These are phyloP conservation scores for Aphidius colemani DNA, from an alignment of 2,888 invertebrate genomes.

Conservation along the genomic window DNA sequence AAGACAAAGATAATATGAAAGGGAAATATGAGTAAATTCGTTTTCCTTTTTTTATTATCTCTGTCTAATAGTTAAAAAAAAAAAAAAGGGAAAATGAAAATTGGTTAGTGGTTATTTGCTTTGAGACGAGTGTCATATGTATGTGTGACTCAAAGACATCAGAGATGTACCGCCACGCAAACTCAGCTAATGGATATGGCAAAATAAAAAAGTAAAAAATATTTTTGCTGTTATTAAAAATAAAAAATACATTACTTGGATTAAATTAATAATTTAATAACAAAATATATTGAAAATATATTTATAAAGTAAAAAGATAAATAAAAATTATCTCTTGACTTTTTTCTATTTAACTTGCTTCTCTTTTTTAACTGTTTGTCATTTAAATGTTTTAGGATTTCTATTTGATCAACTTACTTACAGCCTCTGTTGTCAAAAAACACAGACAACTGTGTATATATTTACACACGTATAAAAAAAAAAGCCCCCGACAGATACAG, in stretches of 20 bases:
- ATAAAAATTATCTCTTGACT: too few relatives aligned
- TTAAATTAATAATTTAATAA: too few relatives aligned
- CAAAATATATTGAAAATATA: too few relatives aligned
- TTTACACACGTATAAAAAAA: slow-evolving; percentile 27
- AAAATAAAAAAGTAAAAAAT: slow-evolving; percentile 24
- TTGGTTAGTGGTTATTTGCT: slow-evolving; percentile 23
- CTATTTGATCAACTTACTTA: slow-evolving; percentile 58
- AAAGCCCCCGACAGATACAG: too few relatives aligned
- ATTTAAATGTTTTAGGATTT: slow-evolving; percentile 58
- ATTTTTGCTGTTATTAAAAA: too few relatives aligned
- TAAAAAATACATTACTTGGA: too few relatives aligned
- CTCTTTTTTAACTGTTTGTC: slow-evolving; percentile 54
- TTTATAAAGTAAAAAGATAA: too few relatives aligned
- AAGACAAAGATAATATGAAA: too few relatives aligned
- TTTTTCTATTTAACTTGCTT: slow-evolving; percentile 22
- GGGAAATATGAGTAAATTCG: too few relatives aligned
- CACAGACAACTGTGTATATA: slow-evolving; percentile 29
- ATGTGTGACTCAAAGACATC: slow-evolving; percentile 51
- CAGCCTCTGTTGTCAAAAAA: slow-evolving; percentile 48
- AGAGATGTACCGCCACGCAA: slow-evolving; percentile 58
- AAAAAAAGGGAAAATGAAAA: too few relatives aligned
- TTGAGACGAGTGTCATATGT: slow-evolving; percentile 34
- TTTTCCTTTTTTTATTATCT: too few relatives aligned
- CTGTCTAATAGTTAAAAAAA: too few relatives aligned
- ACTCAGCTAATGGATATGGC: slow-evolving; percentile 57